Conservation (phyloP, 2,888 invertebrate species). For the Scaptomyza cyrtandrae region DNA sequence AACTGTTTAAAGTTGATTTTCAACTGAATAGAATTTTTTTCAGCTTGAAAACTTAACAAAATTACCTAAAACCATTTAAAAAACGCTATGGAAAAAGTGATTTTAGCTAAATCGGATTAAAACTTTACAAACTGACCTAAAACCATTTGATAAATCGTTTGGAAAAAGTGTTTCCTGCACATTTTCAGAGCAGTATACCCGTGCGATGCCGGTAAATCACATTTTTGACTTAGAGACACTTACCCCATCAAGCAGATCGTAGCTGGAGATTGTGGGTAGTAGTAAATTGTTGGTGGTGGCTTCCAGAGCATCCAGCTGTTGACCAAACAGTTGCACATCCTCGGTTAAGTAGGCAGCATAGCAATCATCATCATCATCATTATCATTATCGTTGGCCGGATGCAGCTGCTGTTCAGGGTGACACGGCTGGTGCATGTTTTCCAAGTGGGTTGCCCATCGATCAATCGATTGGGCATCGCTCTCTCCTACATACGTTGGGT, state of each 20-base stretch:
- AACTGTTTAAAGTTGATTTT: too few species aligned
- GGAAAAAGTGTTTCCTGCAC: too few species aligned
- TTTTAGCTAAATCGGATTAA: too few species aligned
- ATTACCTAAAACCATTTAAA: too few species aligned
- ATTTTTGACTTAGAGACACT: not conserved
- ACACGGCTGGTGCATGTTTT: conserved; percentile 29
- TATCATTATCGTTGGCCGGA: not conserved
- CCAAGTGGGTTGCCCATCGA: conserved; percentile 16
- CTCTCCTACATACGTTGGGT: not conserved
- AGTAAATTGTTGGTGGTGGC: conserved; percentile 16
- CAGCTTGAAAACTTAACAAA: too few species aligned
- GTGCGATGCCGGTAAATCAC: too few species aligned
- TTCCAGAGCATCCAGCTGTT: conserved; percentile 33
- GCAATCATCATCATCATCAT: not conserved
- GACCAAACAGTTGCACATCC: conserved; percentile 58
- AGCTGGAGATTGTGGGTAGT: conserved; percentile 25
- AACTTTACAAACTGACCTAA: too few species aligned
- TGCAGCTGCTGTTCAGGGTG: conserved; percentile 11
- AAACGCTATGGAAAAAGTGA: too few species aligned
- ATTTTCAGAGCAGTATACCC: too few species aligned
- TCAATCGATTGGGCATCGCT: conserved; percentile 14
- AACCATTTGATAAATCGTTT: too few species aligned
- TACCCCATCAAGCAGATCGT: conserved; percentile 29
- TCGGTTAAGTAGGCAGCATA: conserved; percentile 53
- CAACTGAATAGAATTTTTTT: too few species aligned